Percentiles rank a stretch among this genome's conserved stretches.
Conservation (phyloP, 1,140 invertebrate genomes). For the Teleopsis dalmanni region DNA sequence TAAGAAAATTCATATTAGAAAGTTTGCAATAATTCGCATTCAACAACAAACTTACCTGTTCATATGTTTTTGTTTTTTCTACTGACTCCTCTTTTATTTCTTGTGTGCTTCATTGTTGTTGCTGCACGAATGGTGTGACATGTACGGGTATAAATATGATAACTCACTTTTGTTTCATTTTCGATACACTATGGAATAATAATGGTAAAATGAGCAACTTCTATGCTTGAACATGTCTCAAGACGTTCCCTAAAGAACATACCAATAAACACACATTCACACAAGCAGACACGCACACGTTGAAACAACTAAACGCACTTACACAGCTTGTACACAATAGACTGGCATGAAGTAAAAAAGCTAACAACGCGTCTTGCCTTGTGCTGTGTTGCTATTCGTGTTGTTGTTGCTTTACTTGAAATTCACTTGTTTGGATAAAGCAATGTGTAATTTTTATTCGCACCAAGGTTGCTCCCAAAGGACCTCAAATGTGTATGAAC, state of each 20-base stretch:
- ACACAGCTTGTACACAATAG: constrained; percentile 1
- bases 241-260: constrained; percentile 31
- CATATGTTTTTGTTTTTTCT: too few species aligned
- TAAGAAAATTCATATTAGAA: too few species aligned
- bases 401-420: too few species aligned
- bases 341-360: too few species aligned
- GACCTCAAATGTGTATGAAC: constrained; percentile 14
- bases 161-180: constrained; percentile 44
- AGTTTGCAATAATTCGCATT: too few species aligned
- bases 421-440: constrained; percentile 31
- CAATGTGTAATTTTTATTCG: constrained; percentile 44
- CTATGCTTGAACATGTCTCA: constrained; percentile 26
- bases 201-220: constrained; percentile 45
- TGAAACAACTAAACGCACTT: constrained; percentile 3
- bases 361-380: too few species aligned
- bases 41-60: too few species aligned
- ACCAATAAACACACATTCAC: constrained; percentile 16
- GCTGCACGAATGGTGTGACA: constrained; percentile 5
- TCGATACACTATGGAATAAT: constrained; percentile 43
- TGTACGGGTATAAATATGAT: constrained; percentile 21
- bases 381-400: too few species aligned
- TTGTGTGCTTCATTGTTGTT: too few species aligned
- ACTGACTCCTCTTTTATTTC: too few species aligned
- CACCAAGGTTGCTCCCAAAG: constrained; percentile 38
- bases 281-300: constrained; percentile 3